Evolutionary conservation across 1,140 invertebrate species (phyloP).

Genomic region (Batillaria attramentaria): DNA sequence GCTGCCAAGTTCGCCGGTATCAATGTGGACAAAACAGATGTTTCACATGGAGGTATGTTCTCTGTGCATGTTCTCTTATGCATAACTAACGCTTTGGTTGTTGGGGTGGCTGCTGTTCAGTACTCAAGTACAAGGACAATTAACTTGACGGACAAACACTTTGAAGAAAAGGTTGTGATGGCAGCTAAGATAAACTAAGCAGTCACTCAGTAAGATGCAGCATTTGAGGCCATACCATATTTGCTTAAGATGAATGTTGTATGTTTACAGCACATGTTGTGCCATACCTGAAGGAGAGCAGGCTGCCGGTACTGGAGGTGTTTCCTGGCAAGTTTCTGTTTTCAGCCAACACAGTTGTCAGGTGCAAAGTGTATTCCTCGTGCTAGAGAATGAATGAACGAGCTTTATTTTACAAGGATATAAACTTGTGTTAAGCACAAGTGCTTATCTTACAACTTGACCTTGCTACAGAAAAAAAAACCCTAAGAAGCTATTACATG

Average conservation of each 20-base stretch:
- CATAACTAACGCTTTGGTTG: not conserved
- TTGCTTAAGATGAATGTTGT: constrained; percentile 2
- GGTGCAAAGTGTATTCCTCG: too few relatives aligned
- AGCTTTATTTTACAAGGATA: too few relatives aligned
- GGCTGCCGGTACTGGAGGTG: constrained; percentile 56
- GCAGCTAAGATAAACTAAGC: not conserved
- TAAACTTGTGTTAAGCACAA: too few relatives aligned
- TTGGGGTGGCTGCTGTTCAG: not conserved
- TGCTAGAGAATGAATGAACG: too few relatives aligned
- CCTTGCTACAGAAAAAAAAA: too few relatives aligned
- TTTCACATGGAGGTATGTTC: constrained; percentile 46
- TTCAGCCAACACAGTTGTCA: constrained; percentile 49
- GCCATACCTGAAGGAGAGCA: constrained; percentile 42
- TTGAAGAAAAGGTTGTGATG: not conserved
- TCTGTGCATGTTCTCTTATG: not conserved
- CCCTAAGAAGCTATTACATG: too few relatives aligned
- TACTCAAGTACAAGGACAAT: not conserved
- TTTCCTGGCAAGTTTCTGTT: constrained; percentile 47
- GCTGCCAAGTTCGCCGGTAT: constrained; percentile 44
- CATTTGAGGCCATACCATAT: not conserved
- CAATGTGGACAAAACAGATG: constrained; percentile 35
- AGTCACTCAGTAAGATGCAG: not conserved
- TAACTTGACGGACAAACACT: not conserved
- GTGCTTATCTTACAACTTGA: too few relatives aligned
- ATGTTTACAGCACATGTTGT: constrained; percentile 52